These are phyloP conservation scores for Dunckerocampus dactyliophorus DNA, from an alignment of 2,113 vertebrate species.

Conservation along the genomic window DNA sequence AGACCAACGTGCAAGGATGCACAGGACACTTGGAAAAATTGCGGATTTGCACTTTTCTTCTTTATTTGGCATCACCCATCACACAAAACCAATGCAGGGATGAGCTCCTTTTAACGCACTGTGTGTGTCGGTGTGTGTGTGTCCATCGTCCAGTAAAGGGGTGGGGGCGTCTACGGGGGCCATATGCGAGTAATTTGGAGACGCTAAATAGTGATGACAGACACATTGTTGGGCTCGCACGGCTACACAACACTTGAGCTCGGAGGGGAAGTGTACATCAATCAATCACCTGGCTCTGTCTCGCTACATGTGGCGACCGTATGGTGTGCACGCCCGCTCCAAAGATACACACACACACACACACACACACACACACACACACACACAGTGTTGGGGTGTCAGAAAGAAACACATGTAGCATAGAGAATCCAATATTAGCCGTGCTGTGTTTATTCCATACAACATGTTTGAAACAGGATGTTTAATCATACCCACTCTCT, in stretches of 20 bases:
- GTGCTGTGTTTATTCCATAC: slow-evolving; percentile 41
- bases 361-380: slow-evolving; percentile 12
- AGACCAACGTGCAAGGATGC: background rate
- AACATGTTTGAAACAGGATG: slow-evolving; percentile 30
- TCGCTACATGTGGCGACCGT: slow-evolving; percentile 67
- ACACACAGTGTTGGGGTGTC: slow-evolving; percentile 26
- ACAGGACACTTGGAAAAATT: slow-evolving; percentile 1
- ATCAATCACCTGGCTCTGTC: slow-evolving; percentile 71
- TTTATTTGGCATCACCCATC: too few relatives aligned
- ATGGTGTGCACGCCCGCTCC: slow-evolving; percentile 37
- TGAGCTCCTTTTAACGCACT: background rate
- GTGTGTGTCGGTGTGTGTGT: slow-evolving; percentile 9
- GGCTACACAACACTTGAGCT: slow-evolving; percentile 51
- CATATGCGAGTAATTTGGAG: slow-evolving; percentile 75
- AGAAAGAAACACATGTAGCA: slow-evolving; percentile 37
- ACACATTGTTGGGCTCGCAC: slow-evolving; percentile 73
- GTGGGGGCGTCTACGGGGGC: slow-evolving; percentile 55
- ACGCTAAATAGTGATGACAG: slow-evolving; percentile 74
- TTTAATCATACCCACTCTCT: slow-evolving; percentile 17
- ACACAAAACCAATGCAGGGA: background rate
- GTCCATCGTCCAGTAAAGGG: slow-evolving; percentile 3
- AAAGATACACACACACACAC: slow-evolving; percentile 19
- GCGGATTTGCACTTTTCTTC: too few relatives aligned
- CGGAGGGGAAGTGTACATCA: slow-evolving; percentile 60
- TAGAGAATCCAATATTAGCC: slow-evolving; percentile 40